These are phyloP conservation scores for Tenodera sinensis DNA, from an alignment of 2,888 invertebrate genomes.

Conservation along the genomic window DNA sequence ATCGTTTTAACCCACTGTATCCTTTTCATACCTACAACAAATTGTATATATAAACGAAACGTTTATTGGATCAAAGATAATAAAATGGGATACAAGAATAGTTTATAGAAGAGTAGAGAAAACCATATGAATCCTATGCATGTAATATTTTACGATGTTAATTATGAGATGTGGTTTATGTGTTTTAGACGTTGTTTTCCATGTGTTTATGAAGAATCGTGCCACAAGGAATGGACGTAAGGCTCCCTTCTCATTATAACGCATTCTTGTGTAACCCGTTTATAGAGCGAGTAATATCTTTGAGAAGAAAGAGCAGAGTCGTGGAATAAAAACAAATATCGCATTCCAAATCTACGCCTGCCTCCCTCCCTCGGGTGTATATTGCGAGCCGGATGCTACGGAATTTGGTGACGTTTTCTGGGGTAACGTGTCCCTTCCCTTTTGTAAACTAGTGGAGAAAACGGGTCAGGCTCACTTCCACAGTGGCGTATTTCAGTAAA, in stretches of 20 bases:
- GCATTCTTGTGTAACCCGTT: background rate
- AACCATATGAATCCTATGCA: too few species aligned
- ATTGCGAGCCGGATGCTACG: background rate
- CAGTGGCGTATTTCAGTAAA: background rate
- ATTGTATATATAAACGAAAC: too few species aligned
- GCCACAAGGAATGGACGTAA: too few species aligned
- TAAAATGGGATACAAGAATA: too few species aligned
- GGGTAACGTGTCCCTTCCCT: background rate
- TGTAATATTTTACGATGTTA: too few species aligned
- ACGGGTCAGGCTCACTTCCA: background rate
- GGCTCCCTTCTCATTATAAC: background rate
- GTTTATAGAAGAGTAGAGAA: too few species aligned
- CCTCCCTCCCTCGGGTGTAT: constrained; percentile 1
- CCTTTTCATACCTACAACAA: too few species aligned
- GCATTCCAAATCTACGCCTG: constrained; percentile 11
- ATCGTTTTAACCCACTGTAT: too few species aligned
- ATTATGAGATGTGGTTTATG: too few species aligned
- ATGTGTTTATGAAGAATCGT: too few species aligned
- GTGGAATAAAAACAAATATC: constrained; percentile 3
- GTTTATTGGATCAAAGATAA: too few species aligned
- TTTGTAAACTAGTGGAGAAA: background rate
- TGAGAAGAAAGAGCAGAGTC: background rate
- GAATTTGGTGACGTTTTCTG: background rate
- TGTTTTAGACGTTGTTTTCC: too few species aligned
- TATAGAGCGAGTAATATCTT: background rate